These are phyloP conservation scores for Pandion haliaetus DNA, from an alignment of 2,113 vertebrate genomes.

Conservation along the genomic window DNA sequence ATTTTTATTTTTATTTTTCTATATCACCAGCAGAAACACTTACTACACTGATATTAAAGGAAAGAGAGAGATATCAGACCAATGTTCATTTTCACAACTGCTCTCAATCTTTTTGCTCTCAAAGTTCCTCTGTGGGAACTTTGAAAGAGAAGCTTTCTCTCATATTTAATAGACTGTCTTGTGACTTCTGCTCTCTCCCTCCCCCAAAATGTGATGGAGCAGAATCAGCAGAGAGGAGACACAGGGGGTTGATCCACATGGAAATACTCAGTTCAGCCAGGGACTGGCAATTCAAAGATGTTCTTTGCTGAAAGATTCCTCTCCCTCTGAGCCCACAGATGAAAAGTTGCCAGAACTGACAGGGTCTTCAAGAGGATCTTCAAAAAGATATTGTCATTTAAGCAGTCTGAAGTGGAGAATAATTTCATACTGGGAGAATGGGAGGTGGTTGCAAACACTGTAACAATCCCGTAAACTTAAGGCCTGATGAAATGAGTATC, in stretches of 20 bases:
- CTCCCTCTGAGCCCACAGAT: not conserved
- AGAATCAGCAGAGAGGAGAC: conserved; percentile 3
- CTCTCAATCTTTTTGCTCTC: not conserved
- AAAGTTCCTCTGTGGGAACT: not conserved
- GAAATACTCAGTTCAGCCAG: not conserved
- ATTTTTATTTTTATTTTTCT: not conserved
- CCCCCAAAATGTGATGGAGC: not conserved
- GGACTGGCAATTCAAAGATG: not conserved
- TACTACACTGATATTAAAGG: not conserved
- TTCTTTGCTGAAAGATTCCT: not conserved
- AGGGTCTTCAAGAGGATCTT: not conserved
- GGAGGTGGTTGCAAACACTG: not conserved
- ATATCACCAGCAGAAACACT: not conserved
- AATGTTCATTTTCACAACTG: not conserved
- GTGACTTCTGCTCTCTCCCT: not conserved
- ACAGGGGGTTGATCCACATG: not conserved
- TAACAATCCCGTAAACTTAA: not conserved
- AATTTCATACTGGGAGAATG: not conserved
- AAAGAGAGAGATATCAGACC: not conserved
- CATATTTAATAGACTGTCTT: not conserved
- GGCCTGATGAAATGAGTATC: not conserved
- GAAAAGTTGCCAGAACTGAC: conserved; percentile 18
- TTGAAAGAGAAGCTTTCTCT: not conserved
- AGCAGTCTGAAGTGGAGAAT: conserved; percentile 2
- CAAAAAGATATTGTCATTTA: conserved; percentile 18